Conservation (phyloP, 2,888 invertebrate species). For the Aphodius sticticus region DNA sequence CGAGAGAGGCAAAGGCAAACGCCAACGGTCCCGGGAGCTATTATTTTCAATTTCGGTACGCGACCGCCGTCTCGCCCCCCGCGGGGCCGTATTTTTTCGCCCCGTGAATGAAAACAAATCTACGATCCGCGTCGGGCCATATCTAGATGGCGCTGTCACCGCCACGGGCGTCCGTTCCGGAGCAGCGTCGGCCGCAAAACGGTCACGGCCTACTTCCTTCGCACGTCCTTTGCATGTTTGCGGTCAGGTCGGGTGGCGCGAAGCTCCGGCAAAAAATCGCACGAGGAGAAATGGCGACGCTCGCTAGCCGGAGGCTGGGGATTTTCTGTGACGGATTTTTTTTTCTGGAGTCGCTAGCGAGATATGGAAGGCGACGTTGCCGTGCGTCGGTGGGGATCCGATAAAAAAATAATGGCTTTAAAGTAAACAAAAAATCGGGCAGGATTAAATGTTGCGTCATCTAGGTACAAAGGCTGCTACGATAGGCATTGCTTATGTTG, state of each 20-base stretch:
- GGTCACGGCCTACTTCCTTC: neutral
- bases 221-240: slow-evolving; percentile 4
- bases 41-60: slow-evolving; percentile 22
- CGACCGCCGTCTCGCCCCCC: slow-evolving; percentile 7
- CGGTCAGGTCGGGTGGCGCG: neutral
- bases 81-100: slow-evolving; percentile 12
- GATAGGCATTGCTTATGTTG: too few species aligned
- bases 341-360: neutral
- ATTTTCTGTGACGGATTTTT: neutral
- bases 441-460: neutral
- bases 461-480: too few species aligned
- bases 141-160: slow-evolving; percentile 14
- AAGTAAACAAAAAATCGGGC: neutral
- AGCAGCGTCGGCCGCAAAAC: neutral
- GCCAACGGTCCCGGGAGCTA: slow-evolving; percentile 21
- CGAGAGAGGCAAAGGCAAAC: slow-evolving; percentile 7
- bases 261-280: neutral
- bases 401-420: neutral
- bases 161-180: slow-evolving; percentile 8
- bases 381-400: neutral
- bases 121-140: slow-evolving; percentile 21
- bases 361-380: neutral
- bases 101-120: slow-evolving; percentile 21
- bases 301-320: neutral
- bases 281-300: neutral